phyloP scores from a whole-genome alignment of 2,888 invertebrate genomes.

The Nemurella pictetii region DNA sequence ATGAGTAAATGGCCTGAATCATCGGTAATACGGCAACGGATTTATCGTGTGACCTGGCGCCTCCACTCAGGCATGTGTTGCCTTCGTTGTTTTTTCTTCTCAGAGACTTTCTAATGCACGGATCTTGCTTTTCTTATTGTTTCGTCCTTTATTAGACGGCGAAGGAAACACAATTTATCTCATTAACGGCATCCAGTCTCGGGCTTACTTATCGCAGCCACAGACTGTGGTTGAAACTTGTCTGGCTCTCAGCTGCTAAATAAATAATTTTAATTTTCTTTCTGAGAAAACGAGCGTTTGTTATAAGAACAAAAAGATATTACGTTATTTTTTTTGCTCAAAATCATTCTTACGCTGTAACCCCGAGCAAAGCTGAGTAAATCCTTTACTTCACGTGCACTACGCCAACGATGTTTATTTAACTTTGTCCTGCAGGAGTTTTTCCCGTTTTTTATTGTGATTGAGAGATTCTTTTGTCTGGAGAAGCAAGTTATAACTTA shows the following conservation, averaged over 20 bases:
- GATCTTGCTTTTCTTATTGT: background rate
- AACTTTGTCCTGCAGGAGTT: background rate
- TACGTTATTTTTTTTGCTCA: no score
- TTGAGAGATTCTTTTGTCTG: slow-evolving; percentile 16
- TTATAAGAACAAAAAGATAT: no score
- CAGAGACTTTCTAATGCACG: background rate
- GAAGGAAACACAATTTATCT: background rate
- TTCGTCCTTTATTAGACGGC: background rate
- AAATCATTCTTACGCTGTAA: no score
- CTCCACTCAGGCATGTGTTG: no score
- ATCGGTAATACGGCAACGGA: no score
- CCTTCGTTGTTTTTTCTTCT: no score
- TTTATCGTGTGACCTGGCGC: no score
- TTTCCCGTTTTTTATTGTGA: background rate
- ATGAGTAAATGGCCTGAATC: no score
- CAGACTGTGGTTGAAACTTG: background rate
- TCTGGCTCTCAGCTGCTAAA: background rate
- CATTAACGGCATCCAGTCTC: background rate
- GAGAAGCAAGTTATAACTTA: background rate
- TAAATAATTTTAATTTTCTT: background rate
- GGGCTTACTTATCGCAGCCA: background rate
- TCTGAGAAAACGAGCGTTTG: background rate
- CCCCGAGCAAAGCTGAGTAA: background rate
- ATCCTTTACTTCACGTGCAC: background rate
- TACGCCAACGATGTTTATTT: background rate